Conservation (phyloP, 2,797 vertebrate genomes). For the Syngnathus acus region DNA sequence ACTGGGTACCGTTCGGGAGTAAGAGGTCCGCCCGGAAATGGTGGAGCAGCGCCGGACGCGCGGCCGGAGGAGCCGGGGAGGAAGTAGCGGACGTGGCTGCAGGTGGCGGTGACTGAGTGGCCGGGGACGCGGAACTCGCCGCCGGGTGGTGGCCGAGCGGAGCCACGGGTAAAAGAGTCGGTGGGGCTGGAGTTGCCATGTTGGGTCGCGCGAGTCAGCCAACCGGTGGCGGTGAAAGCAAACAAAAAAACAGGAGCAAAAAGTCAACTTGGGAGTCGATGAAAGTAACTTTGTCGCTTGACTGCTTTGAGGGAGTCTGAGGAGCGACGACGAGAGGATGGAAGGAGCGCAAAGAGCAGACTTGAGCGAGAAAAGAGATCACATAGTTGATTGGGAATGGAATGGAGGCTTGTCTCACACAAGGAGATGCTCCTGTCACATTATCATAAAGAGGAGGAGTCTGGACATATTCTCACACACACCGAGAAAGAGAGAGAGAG, state of each 20-base stretch:
- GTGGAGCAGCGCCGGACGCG: slow-evolving; percentile 64
- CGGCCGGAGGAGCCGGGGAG: slow-evolving; percentile 72
- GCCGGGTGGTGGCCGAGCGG: slow-evolving; percentile 81
- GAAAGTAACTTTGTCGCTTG: slow-evolving; percentile 11
- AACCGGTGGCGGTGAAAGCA: not conserved
- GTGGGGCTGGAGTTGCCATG: slow-evolving; percentile 82
- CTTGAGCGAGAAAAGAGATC: slow-evolving; percentile 57
- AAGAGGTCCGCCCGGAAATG: slow-evolving; percentile 80
- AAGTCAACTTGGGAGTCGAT: slow-evolving; percentile 63
- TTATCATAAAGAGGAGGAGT: slow-evolving; percentile 69
- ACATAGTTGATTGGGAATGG: slow-evolving; percentile 64
- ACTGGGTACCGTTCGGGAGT: slow-evolving; percentile 46
- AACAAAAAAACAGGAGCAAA: slow-evolving; percentile 68
- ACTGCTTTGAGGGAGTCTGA: slow-evolving; percentile 36
- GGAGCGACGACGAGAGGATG: slow-evolving; percentile 25
- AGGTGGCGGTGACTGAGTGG: slow-evolving; percentile 76
- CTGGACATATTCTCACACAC: slow-evolving; percentile 40
- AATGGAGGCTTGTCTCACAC: slow-evolving; percentile 57
- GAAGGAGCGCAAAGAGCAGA: slow-evolving; percentile 13
- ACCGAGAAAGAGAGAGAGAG: slow-evolving; percentile 45
- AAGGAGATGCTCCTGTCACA: slow-evolving; percentile 70
- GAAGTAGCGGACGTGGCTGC: slow-evolving; percentile 75
- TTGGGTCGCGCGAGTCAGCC: slow-evolving; percentile 60
- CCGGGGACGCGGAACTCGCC: slow-evolving; percentile 78
- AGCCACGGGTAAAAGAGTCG: slow-evolving; percentile 80